These are phyloP conservation scores for Euschistus heros DNA, from an alignment of 1,140 invertebrate genomes.

Conservation along the genomic window DNA sequence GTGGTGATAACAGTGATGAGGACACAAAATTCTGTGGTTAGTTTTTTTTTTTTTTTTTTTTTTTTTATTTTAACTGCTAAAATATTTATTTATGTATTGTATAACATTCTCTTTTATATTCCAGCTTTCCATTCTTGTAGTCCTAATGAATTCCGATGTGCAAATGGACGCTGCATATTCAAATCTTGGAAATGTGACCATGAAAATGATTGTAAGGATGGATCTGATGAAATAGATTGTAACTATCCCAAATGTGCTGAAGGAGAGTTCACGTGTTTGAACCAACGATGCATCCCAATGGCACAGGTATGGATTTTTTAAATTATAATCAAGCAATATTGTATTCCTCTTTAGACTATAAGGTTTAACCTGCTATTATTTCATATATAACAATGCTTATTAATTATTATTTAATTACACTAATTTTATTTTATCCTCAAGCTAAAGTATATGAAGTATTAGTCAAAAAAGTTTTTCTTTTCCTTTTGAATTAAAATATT, in stretches of 20 bases:
- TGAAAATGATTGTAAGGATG: conserved; percentile 91
- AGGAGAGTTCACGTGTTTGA: conserved; percentile 90
- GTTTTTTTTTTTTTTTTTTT: conserved; percentile 31
- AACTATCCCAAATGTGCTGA: conserved; percentile 76
- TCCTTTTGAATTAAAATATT: too few relatives aligned
- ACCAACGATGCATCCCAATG: conserved; percentile 78
- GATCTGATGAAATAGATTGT: conserved; percentile 86
- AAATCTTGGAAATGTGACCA: conserved; percentile 90
- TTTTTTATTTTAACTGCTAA: neutral
- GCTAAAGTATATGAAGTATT: too few relatives aligned
- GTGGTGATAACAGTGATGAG: conserved; percentile 90
- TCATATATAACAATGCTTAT: too few relatives aligned
- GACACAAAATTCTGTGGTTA: conserved; percentile 79
- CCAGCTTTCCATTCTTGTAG: conserved; percentile 84
- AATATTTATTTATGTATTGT: neutral
- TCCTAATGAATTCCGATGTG: conserved; percentile 84
- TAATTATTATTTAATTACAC: too few relatives aligned
- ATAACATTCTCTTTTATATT: conserved; percentile 31
- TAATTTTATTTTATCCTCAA: too few relatives aligned
- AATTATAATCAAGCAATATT: too few relatives aligned
- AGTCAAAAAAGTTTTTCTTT: too few relatives aligned
- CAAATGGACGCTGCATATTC: conserved; percentile 89
- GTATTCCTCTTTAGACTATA: too few relatives aligned
- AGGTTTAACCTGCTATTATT: too few relatives aligned
- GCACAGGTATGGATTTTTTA: conserved; percentile 50